Evolutionary conservation across 2,888 invertebrate genomes (phyloP).

Genomic region (Diplolepis rosae): DNA sequence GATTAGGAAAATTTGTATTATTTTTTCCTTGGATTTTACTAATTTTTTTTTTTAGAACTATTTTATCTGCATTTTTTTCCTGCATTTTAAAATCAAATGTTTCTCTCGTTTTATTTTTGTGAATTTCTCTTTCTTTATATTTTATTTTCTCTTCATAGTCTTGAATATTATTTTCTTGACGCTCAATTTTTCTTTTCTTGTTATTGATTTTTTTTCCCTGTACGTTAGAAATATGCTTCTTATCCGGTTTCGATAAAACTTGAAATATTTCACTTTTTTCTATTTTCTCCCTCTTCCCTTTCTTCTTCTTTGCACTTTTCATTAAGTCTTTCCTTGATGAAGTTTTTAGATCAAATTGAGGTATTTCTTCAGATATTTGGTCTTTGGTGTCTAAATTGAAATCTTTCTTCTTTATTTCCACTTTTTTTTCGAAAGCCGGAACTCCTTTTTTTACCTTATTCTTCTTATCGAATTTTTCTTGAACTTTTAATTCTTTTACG

Average conservation of each 20-base stretch:
- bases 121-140: too few species aligned
- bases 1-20: too few species aligned
- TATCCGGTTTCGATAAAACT: not conserved
- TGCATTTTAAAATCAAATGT: too few species aligned
- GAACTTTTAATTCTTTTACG: not conserved
- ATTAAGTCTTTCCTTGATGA: not conserved
- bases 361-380: not conserved
- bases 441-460: not conserved
- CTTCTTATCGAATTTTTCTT: not conserved
- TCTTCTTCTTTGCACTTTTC: not conserved
- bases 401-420: not conserved
- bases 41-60: too few species aligned
- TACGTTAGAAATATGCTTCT: too few species aligned
- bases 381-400: not conserved
- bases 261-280: not conserved
- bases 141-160: too few species aligned
- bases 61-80: too few species aligned
- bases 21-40: too few species aligned
- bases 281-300: not conserved
- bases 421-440: not conserved
- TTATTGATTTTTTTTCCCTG: not conserved
- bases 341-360: not conserved
- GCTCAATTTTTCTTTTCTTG: too few species aligned
- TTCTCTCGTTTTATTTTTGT: too few species aligned
- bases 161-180: too few species aligned